Evolutionary conservation across 2,113 vertebrate genomes (phyloP).

Genomic region (Acrocephalus kingi): DNA sequence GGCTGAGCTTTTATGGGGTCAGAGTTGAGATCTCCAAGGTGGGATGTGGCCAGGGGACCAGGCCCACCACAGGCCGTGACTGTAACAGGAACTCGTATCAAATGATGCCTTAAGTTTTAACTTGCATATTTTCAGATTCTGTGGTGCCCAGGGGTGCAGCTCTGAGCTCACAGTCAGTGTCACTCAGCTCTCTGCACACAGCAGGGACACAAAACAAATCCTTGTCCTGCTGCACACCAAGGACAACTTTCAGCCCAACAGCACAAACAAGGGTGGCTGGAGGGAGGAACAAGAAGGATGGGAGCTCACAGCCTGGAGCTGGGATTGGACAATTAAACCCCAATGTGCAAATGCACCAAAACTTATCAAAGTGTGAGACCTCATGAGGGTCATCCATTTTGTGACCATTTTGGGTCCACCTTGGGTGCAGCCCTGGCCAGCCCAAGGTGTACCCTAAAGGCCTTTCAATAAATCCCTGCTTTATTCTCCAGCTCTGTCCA

Average conservation of each 20-base stretch:
- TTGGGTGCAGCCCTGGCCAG: neutral
- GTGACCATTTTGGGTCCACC: neutral
- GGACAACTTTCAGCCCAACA: neutral
- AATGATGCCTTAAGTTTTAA: neutral
- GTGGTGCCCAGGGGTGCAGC: neutral
- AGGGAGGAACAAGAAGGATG: neutral
- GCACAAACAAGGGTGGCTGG: neutral
- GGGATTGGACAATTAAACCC: neutral
- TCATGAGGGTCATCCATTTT: accelerated
- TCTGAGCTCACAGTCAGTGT: neutral
- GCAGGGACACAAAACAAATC: neutral
- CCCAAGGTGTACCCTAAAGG: neutral
- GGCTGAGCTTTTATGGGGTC: neutral
- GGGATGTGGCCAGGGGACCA: neutral
- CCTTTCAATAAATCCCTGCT: neutral
- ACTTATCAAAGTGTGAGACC: neutral
- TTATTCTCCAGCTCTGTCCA: neutral
- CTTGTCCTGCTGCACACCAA: neutral
- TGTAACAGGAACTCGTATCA: neutral
- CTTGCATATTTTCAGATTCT: neutral
- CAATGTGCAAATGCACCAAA: neutral
- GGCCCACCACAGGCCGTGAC: neutral
- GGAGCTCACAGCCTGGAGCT: neutral
- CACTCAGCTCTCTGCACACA: neutral
- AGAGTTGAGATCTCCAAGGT: neutral